phyloP scores from a whole-genome alignment of 2,797 vertebrate genomes.

The Schizothorax lantsangensis region DNA sequence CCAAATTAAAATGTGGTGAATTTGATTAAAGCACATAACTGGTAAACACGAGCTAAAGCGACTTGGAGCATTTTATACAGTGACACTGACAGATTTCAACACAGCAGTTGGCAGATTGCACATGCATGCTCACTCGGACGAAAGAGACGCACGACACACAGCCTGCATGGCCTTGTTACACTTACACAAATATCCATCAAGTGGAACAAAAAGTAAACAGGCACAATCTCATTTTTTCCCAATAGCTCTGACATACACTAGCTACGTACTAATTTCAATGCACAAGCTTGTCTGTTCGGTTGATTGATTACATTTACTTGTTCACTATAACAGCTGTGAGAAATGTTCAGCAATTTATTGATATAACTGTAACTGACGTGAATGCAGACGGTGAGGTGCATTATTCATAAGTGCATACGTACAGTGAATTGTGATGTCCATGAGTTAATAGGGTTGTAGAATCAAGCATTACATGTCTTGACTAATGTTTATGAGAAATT shows the following conservation, averaged over 20 bases:
- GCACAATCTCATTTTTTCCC: neutral
- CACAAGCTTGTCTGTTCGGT: neutral
- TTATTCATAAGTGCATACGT: constrained; percentile 12
- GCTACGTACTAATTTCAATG: constrained; percentile 16
- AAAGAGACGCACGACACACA: constrained; percentile 9
- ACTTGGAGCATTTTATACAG: neutral
- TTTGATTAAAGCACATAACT: constrained; percentile 28
- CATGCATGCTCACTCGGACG: constrained; percentile 17
- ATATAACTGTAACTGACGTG: constrained; percentile 37
- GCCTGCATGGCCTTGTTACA: neutral
- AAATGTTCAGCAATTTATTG: constrained; percentile 23
- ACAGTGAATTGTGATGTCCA: neutral
- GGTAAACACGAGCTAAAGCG: neutral
- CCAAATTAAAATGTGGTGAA: constrained; percentile 11
- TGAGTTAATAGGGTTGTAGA: constrained; percentile 14
- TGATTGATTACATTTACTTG: constrained; percentile 31
- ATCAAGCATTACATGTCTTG: neutral
- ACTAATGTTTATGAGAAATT: neutral
- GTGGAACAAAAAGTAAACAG: constrained; percentile 27
- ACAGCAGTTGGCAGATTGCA: constrained; percentile 40
- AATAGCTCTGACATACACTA: neutral
- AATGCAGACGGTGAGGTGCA: neutral
- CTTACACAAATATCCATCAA: constrained; percentile 37
- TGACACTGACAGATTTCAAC: constrained; percentile 31
- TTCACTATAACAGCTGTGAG: constrained; percentile 4